phyloP scores from a whole-genome alignment of 2,888 invertebrate species.

The Gortyna flavago region DNA sequence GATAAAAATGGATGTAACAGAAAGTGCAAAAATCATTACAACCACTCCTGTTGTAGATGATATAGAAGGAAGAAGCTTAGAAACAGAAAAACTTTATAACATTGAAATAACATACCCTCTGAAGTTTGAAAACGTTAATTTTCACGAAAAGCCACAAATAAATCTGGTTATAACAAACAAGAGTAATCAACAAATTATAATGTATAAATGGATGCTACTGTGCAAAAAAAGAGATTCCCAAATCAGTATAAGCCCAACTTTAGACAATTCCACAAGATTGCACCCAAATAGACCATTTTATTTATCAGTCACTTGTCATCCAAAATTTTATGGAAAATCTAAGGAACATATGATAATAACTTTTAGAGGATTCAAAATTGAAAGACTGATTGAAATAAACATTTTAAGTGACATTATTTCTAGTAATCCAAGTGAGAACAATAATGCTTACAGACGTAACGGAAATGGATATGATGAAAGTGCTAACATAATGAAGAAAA shows the following conservation, averaged over 20 bases:
- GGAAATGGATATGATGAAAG: slow-evolving; percentile 63
- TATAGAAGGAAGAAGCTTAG: slow-evolving; percentile 73
- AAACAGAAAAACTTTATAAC: slow-evolving; percentile 85
- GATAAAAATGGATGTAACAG: slow-evolving; percentile 79
- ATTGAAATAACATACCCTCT: slow-evolving; percentile 89
- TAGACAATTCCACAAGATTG: slow-evolving; percentile 78
- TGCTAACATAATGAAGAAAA: slow-evolving; percentile 73
- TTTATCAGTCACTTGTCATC: slow-evolving; percentile 88
- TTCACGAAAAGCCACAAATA: slow-evolving; percentile 72
- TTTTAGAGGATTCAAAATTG: slow-evolving; percentile 91
- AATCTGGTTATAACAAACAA: slow-evolving; percentile 83
- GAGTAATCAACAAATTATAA: slow-evolving; percentile 80
- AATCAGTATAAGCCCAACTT: slow-evolving; percentile 83
- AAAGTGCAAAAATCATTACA: slow-evolving; percentile 72
- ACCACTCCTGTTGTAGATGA: slow-evolving; percentile 43
- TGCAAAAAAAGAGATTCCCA: slow-evolving; percentile 89
- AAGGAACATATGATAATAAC: slow-evolving; percentile 91
- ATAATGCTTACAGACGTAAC: slow-evolving; percentile 48
- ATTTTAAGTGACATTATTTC: slow-evolving; percentile 75
- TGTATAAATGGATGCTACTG: slow-evolving; percentile 88
- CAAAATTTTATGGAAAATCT: slow-evolving; percentile 91
- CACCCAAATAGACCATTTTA: slow-evolving; percentile 81
- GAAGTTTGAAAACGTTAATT: slow-evolving; percentile 85
- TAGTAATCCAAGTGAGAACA: slow-evolving; percentile 17
- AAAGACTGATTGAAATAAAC: slow-evolving; percentile 89